These are phyloP conservation scores for Enteromius afrohamiltoni DNA, from an alignment of 2,797 vertebrate species.

Conservation along the genomic window DNA sequence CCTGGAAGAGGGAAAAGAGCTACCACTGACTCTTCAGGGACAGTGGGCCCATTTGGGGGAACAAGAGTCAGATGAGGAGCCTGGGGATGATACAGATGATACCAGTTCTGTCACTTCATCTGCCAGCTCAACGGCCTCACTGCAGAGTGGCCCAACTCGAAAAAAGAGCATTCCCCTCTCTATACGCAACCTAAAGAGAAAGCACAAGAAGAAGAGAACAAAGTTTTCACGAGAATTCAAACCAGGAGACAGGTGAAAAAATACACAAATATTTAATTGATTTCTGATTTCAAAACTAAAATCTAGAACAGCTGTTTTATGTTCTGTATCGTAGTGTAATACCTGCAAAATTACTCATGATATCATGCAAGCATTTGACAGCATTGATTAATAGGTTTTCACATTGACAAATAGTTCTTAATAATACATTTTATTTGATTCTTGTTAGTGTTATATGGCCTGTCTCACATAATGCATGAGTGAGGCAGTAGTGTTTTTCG, in stretches of 20 bases:
- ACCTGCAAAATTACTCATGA: background rate
- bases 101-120: slow-evolving; percentile 96
- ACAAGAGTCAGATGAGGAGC: slow-evolving; percentile 93
- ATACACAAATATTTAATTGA: background rate
- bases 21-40: slow-evolving; percentile 63
- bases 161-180: slow-evolving; percentile 96
- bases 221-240: slow-evolving; percentile 95
- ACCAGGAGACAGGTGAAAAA: slow-evolving; percentile 89
- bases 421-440: background rate
- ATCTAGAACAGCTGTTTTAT: background rate
- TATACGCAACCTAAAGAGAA: slow-evolving; percentile 95
- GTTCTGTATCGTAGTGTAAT: background rate
- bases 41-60: slow-evolving; percentile 80
- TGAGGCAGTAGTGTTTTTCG: background rate
- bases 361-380: background rate
- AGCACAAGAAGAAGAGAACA: slow-evolving; percentile 97
- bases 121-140: slow-evolving; percentile 93
- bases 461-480: background rate
- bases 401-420: background rate
- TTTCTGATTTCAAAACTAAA: background rate
- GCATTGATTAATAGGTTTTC: background rate
- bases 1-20: slow-evolving; percentile 70
- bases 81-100: slow-evolving; percentile 92
- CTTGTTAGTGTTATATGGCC: background rate
- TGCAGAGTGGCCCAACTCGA: slow-evolving; percentile 87